A percentile compares a stretch with the other conserved stretches of the same genome.
Evolutionary conservation across 2,888 invertebrate genomes (phyloP).

Genomic region (Poecilobothrus nobilitatus): DNA sequence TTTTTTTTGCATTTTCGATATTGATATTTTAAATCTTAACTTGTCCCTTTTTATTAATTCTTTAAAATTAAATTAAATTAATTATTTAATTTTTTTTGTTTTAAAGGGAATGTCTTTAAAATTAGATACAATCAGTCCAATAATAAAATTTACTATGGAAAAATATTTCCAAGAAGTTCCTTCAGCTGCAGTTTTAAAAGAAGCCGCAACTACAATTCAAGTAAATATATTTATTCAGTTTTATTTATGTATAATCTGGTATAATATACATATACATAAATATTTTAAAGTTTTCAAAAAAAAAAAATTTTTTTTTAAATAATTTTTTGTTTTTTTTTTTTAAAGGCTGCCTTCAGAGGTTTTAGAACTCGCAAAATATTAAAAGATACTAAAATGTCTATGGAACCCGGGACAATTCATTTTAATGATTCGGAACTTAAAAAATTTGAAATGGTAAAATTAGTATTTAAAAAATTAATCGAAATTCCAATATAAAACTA

Average conservation of each 20-base stretch:
- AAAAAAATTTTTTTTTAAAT: too few species aligned
- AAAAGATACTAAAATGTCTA: neutral
- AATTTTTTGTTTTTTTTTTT: too few species aligned
- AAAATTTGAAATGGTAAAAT: neutral
- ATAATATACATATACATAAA: too few species aligned
- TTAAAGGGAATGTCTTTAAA: neutral
- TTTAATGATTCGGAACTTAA: neutral
- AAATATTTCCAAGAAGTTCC: neutral
- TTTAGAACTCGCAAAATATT: neutral
- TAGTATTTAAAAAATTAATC: too few species aligned
- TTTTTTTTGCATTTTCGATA: too few species aligned
- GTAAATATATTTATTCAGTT: too few species aligned
- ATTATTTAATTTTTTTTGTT: too few species aligned
- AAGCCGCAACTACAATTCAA: neutral
- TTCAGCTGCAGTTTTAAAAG: neutral
- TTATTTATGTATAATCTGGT: too few species aligned
- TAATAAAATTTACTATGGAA: neutral
- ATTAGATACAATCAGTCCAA: neutral
- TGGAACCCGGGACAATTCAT: neutral
- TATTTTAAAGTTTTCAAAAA: too few species aligned
- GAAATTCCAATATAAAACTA: neutral
- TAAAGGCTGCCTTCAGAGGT: neutral
- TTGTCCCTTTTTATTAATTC: too few species aligned
- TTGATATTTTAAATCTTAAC: too few species aligned
- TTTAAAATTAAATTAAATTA: too few species aligned